Conservation (phyloP, 2,888 invertebrate species). For the Helicoverpa assulta region DNA sequence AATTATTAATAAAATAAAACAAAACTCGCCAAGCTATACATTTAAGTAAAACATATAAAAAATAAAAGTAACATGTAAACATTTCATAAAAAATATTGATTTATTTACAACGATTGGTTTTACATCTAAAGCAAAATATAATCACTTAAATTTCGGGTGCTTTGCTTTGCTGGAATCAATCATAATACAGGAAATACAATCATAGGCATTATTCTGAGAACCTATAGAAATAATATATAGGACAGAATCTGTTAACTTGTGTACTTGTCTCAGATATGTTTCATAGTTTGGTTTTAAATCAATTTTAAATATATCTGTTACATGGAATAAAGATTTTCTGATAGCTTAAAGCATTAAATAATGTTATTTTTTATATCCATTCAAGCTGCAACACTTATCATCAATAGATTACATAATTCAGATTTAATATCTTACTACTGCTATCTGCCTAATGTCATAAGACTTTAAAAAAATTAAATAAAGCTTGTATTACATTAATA, state of each 20-base stretch:
- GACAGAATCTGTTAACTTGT: slow-evolving; percentile 22
- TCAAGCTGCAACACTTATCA: slow-evolving; percentile 60
- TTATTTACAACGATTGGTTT: slow-evolving; percentile 82
- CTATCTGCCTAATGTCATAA: slow-evolving; percentile 60
- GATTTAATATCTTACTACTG: slow-evolving; percentile 62
- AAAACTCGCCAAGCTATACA: slow-evolving; percentile 80
- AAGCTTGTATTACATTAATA: slow-evolving; percentile 64
- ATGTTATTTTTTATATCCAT: slow-evolving; percentile 37
- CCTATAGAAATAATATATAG: slow-evolving; percentile 9
- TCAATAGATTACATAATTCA: slow-evolving; percentile 62
- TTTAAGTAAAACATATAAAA: slow-evolving; percentile 83
- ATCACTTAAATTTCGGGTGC: slow-evolving; percentile 57
- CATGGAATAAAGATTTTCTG: slow-evolving; percentile 9
- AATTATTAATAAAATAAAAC: slow-evolving; percentile 66
- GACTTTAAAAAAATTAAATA: slow-evolving; percentile 65
- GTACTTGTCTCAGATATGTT: slow-evolving; percentile 37
- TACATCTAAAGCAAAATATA: slow-evolving; percentile 67
- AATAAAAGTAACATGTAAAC: slow-evolving; percentile 82
- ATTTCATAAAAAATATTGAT: slow-evolving; percentile 83
- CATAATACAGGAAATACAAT: slow-evolving; percentile 1
- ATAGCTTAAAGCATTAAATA: slow-evolving; percentile 43
- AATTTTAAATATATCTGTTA: slow-evolving; percentile 23
- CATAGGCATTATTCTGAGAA: slow-evolving; percentile 6
- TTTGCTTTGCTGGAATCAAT: slow-evolving; percentile 30
- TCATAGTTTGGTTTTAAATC: slow-evolving; percentile 19